These are phyloP conservation scores for Tachuris rubrigastra DNA, from an alignment of 2,113 vertebrate species.

Conservation along the genomic window DNA sequence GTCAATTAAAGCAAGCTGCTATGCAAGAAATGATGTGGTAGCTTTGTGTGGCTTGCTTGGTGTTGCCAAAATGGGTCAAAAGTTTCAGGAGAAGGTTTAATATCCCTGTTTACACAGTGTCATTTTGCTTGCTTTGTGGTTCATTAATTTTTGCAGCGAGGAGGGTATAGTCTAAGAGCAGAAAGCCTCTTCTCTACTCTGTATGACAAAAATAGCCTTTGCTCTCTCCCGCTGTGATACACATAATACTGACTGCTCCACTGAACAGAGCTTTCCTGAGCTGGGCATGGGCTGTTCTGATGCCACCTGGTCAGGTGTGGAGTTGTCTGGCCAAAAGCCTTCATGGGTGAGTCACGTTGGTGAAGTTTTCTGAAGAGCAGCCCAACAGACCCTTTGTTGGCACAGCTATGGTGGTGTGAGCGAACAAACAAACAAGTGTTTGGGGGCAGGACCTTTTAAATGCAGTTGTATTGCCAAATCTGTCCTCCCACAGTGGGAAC, in stretches of 20 bases:
- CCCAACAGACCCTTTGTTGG: background rate
- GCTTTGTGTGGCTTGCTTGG: background rate
- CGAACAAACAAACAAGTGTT: background rate
- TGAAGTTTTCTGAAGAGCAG: background rate
- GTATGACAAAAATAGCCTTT: background rate
- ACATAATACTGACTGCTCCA: background rate
- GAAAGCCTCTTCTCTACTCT: background rate
- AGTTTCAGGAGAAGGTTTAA: background rate
- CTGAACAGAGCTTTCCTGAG: background rate
- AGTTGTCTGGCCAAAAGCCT: background rate
- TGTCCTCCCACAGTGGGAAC: background rate
- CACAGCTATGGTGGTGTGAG: background rate
- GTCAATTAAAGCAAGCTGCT: background rate
- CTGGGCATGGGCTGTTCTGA: background rate
- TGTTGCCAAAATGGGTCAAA: background rate
- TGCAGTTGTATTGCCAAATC: background rate
- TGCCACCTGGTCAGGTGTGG: background rate
- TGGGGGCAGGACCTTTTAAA: background rate
- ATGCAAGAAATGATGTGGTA: background rate
- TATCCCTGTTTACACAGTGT: constrained; percentile 6
- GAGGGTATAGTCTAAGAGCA: background rate
- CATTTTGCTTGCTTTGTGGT: background rate
- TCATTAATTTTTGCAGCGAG: background rate
- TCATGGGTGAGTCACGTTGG: rapidly evolving
- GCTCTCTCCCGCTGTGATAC: background rate